Evolutionary conservation across 2,797 vertebrate genomes (phyloP), one percentile per base, ranked within the genome.

Genomic region (Chelon auratus): DNA sequence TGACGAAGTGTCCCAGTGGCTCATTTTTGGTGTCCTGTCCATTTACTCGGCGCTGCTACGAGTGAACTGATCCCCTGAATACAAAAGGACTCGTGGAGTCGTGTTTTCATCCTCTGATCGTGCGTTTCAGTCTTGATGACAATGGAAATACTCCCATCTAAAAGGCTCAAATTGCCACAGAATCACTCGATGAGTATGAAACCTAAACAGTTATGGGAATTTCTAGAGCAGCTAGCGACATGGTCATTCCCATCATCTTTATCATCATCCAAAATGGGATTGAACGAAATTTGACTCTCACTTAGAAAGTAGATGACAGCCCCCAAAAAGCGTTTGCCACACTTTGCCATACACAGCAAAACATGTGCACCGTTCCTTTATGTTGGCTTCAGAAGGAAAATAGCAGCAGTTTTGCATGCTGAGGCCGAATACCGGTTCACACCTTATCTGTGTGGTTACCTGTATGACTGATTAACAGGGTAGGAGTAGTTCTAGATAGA

Each of bases 21-120:
- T 53, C 9, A 24, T 20, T 47, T 70, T 22, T 78, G 37, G 18
- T 67, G 6, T 51, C 57, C 9, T 10, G 74, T 62, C 43, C 26
- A 61, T 61, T 68, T 72, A 51, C 42, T n/a, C 17, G 37, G 61
- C 57, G 33, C 9, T 43, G 58, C 57, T 24, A 17, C 26, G 18
- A 59, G 63, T 0, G 18, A 45, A 37, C 42, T 55, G 37, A 78
- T 51, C 45, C 17, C n/a, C 20, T 40, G 39, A 66, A 40, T 12
- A 68, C 45, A 66, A 33, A 61, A n/a, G 15, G 22, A 50, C 22
- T 43, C 22, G 12, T 26, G 24, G 24, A 71, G 33, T 43, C 22
- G 63, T 8, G 3, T 20, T 4, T 13, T 53, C 5, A 8, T 36
- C 1, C 1, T 45, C 14, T 22, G 40, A 15, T 58, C 24, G 54